Conservation (phyloP, 2,888 invertebrate species). For the Anagyrus pseudococci region DNA sequence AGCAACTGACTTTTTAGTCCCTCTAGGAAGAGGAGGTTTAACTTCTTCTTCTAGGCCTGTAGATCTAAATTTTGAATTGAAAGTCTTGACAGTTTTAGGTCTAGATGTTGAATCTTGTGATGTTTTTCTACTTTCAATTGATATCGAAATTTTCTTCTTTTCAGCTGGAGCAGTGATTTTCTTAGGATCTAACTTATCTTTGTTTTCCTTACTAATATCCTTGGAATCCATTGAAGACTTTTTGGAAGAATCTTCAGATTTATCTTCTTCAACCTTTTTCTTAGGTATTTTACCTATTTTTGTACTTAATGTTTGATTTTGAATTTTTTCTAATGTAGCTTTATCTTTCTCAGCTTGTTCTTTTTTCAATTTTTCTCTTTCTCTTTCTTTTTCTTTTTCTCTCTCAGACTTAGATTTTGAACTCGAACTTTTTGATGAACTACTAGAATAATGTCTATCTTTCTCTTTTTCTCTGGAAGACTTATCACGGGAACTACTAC, state of each 20-base stretch:
- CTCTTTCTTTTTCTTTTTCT: conserved; percentile 59
- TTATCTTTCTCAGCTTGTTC: conserved; percentile 72
- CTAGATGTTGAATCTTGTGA: conserved; percentile 70
- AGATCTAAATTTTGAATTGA: conserved; percentile 89
- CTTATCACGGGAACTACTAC: conserved; percentile 51
- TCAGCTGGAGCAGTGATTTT: conserved; percentile 59
- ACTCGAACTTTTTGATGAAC: conserved; percentile 45
- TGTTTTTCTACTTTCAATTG: conserved; percentile 78
- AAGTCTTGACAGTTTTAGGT: conserved; percentile 91
- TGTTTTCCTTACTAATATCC: conserved; percentile 56
- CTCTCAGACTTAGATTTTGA: conserved; percentile 52
- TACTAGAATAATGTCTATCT: conserved; percentile 50
- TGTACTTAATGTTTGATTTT: conserved; percentile 70
- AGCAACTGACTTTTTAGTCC: conserved; percentile 67
- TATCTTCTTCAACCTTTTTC: conserved; percentile 66
- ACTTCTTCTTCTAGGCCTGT: conserved; percentile 89
- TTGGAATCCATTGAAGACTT: conserved; percentile 56
- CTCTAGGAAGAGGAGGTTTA: conserved; percentile 82
- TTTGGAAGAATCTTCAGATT: conserved; percentile 47
- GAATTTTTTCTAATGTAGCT: conserved; percentile 71
- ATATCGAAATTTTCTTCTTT: conserved; percentile 78
- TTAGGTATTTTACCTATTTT: conserved; percentile 83
- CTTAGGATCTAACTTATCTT: conserved; percentile 56
- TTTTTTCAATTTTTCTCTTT: conserved; percentile 62
- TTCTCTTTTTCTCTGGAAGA: conserved; percentile 55